Evolutionary conservation across 2,888 invertebrate species (phyloP), one percentile per base, ranked within the genome.

Genomic region (Oscheius onirici): DNA sequence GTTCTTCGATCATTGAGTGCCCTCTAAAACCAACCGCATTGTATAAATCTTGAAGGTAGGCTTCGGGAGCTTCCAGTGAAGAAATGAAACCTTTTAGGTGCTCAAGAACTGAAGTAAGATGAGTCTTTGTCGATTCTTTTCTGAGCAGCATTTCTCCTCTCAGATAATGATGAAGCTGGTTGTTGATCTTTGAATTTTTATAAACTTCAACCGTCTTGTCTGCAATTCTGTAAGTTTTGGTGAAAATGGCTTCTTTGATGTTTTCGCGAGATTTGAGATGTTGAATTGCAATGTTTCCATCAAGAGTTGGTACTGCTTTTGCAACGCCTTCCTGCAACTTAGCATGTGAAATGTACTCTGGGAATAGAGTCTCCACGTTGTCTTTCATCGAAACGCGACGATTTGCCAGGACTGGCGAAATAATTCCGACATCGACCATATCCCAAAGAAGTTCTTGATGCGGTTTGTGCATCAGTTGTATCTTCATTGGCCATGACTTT

Each of bases 401-500:
- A 20, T 17, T 20, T 15, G 22, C 15, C 26, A 5, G 3, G 34
- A 34, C 34, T 5, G 34, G 8, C 3, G 8, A 34, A 34, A 34
- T 34, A 34, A 34, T 34, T 3, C 28, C 55, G 22, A 20, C 55
- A 24, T 55, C 20, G n/a, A 55, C 28, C n/a, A 55, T n/a, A 55
- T 55, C 55, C 55, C 55, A 55, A n/a, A 55, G 28, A 55, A 55
- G 28, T 20, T 22, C 55, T 55, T 55, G 55, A 8, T 55, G 28
- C 10, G 55, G 55, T 15, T 55, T 22, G 55, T 55, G 55, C n/a
- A 26, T 26, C 15, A 55, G 55, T 8, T n/a, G 55, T 15, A 55
- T 55, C 28, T 55, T 55, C 55, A 55, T n/a, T 20, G 55, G 55
- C 55, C 55, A 55, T n/a, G 55, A 24, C n/a, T 55, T 17, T n/a